A percentile compares a stretch with the other conserved stretches of the same genome.
phyloP scores from a whole-genome alignment of 1,140 invertebrate genomes.

The Heliconius hermathena region DNA sequence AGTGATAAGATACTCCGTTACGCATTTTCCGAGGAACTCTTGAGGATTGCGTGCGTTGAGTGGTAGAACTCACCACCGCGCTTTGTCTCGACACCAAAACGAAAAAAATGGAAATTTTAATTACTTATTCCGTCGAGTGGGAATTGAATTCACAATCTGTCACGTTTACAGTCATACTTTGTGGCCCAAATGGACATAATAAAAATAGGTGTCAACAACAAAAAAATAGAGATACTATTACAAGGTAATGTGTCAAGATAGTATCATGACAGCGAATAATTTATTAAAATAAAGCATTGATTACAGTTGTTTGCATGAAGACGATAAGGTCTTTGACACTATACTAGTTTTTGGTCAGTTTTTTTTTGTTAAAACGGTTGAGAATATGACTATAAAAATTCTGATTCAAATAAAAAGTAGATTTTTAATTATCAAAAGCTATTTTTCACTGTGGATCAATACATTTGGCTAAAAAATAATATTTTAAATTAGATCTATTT shows the following conservation, averaged over 20 bases:
- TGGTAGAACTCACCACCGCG: no score
- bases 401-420: neutral
- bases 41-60: no score
- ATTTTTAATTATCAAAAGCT: neutral
- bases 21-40: no score
- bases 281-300: constrained; percentile 14
- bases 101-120: no score
- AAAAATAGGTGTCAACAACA: neutral
- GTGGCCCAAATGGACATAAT: neutral
- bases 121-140: no score
- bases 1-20: no score
- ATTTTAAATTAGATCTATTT: neutral
- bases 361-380: neutral
- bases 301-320: neutral
- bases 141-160: no score
- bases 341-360: neutral
- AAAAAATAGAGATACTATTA: constrained; percentile 12
- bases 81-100: no score
- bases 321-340: neutral
- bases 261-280: constrained; percentile 10
- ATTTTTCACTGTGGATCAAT: neutral
- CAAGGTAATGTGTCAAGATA: constrained; percentile 9
- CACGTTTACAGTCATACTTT: no score
- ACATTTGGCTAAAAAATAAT: neutral
- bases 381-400: neutral